Percentiles rank a stretch among this genome's conserved stretches.
phyloP scores from a whole-genome alignment of 2,797 vertebrate genomes.

The Mergus octosetaceus region DNA sequence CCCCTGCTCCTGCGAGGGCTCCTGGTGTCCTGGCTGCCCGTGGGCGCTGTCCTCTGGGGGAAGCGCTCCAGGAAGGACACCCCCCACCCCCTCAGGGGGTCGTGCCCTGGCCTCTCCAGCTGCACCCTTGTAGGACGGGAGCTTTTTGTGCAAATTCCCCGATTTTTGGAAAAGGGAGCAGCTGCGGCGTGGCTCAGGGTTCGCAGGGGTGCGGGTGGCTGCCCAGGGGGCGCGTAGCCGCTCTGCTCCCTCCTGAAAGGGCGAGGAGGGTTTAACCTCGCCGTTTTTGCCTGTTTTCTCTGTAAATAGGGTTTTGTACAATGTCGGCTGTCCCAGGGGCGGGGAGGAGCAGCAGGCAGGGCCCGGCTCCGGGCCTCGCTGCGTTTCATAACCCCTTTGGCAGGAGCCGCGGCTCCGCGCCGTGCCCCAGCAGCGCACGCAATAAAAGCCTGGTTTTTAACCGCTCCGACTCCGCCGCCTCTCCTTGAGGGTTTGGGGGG shows the following conservation, averaged over 20 bases:
- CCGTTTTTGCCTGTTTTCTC: conserved; percentile 71
- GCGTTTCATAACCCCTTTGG: conserved; percentile 62
- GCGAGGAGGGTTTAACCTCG: not conserved
- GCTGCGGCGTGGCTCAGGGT: not conserved
- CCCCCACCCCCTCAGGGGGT: not conserved
- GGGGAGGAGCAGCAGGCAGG: conserved; percentile 21
- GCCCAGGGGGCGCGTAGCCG: too few relatives aligned
- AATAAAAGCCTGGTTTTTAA: conserved; percentile 76
- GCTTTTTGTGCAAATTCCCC: not conserved
- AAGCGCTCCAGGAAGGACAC: not conserved
- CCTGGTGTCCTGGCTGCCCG: not conserved
- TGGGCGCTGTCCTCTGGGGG: not conserved
- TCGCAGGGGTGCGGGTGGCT: too few relatives aligned
- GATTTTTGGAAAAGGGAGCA: not conserved
- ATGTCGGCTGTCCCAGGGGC: conserved; percentile 65
- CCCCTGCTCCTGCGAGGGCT: not conserved
- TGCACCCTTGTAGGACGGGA: not conserved
- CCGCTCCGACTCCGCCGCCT: not conserved
- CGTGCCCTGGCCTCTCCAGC: not conserved
- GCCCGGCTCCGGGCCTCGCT: conserved; percentile 44
- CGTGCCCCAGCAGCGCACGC: conserved; percentile 38
- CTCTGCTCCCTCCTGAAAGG: not conserved
- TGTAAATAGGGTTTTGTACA: conserved; percentile 84
- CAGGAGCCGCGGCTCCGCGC: conserved; percentile 44
- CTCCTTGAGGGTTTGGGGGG: not conserved